Conservation (phyloP, 2,113 vertebrate genomes). For the Zosterops borbonicus region DNA sequence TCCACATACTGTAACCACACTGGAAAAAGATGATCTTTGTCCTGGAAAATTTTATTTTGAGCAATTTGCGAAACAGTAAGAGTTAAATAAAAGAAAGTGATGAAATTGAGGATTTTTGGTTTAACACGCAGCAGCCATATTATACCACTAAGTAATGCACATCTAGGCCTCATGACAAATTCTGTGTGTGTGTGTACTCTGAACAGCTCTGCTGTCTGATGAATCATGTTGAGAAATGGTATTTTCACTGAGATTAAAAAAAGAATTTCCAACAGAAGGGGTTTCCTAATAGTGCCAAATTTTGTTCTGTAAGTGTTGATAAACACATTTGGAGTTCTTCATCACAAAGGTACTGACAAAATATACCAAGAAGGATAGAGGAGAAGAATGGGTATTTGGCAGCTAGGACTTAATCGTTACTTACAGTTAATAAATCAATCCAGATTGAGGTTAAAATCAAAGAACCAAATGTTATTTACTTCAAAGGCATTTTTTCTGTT, state of each 20-base stretch:
- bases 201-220: conserved; percentile 29
- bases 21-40: neutral
- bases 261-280: conserved; percentile 53
- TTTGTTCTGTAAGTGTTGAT: conserved; percentile 56
- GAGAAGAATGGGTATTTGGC: conserved; percentile 11
- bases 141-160: neutral
- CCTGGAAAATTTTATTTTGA: neutral
- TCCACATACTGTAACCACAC: neutral
- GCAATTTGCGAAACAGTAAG: neutral
- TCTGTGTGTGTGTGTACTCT: neutral
- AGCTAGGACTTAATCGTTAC: conserved; percentile 16
- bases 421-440: conserved; percentile 31
- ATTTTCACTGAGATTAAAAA: conserved; percentile 63
- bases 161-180: neutral
- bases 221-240: conserved; percentile 45
- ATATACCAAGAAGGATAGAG: neutral
- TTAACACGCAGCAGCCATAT: neutral
- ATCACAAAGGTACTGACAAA: conserved; percentile 36
- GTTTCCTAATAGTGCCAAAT: conserved; percentile 60
- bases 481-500: neutral
- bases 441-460: conserved; percentile 27
- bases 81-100: neutral
- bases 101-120: neutral
- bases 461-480: conserved; percentile 44
- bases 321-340: conserved; percentile 51